Conservation (phyloP, 1,140 invertebrate species). For the Drosophila ercepeae region DNA sequence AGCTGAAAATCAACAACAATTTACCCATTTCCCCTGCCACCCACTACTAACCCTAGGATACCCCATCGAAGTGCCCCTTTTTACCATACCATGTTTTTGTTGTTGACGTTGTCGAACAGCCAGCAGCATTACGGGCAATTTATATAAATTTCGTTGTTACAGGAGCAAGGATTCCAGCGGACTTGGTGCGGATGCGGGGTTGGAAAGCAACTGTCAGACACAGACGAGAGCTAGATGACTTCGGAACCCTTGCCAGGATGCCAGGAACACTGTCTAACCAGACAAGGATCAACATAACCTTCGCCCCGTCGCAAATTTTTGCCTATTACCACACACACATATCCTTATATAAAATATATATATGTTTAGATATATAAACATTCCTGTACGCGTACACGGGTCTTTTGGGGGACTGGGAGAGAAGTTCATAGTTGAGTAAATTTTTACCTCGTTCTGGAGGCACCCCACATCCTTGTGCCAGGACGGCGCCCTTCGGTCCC, state of each 20-base stretch:
- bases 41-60: background rate
- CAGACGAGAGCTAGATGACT: slow-evolving; percentile 32
- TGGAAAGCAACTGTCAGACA: slow-evolving; percentile 34
- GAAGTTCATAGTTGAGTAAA: slow-evolving; percentile 77
- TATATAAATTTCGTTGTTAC: slow-evolving; percentile 72
- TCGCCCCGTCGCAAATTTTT: slow-evolving; percentile 72
- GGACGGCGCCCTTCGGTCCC: slow-evolving; percentile 12
- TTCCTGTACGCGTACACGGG: slow-evolving; percentile 27
- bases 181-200: background rate
- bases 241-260: slow-evolving; percentile 52
- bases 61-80: background rate
- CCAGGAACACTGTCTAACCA: slow-evolving; percentile 42
- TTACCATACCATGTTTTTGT: slow-evolving; percentile 44
- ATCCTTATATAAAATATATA: background rate
- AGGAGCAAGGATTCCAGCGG: background rate
- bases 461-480: background rate
- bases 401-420: background rate
- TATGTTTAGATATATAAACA: slow-evolving; percentile 3
- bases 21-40: slow-evolving; percentile 28
- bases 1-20: slow-evolving; percentile 62
- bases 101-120: slow-evolving; percentile 39
- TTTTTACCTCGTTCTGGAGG: slow-evolving; percentile 75
- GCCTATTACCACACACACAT: slow-evolving; percentile 59
- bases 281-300: slow-evolving; percentile 64
- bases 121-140: slow-evolving; percentile 78